Evolutionary conservation across 2,113 vertebrate genomes (phyloP), one percentile per base, ranked within the genome.

Genomic region (Dipodomys stephensi): DNA sequence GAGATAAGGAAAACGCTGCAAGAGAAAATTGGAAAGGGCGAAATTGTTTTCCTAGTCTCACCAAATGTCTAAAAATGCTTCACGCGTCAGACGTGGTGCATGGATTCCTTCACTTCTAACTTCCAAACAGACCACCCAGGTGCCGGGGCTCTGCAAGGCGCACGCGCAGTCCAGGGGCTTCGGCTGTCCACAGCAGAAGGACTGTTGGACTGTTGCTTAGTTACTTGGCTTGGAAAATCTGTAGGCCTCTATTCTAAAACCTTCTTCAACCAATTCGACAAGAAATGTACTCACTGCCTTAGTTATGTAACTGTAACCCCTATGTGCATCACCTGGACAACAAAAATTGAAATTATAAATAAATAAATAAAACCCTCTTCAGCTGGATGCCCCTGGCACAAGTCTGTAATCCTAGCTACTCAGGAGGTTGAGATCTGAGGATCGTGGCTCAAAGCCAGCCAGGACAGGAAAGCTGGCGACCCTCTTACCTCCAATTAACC

Each of bases 1-100:
- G 79, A 76, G 94, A 92, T 32, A 53, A 0, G 23, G 83, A 39
- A 87, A 77, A 73, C 83, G 92, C 68, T 25, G 91, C 4, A 30
- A 72, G 65, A 65, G 44, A 32, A 88, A 95, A 87, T 32, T n/a
- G 90, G 73, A 95, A 95, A 93, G 95, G 95, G 94, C 69, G 94
- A 93, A 79, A 81, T 72, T 86, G 74, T 86, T 94, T 83, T 78
- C 72, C 53, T 78, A 6, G 81, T 76, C 85, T 82, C 67, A 79
- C 20, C 83, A 88, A 95, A 88, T 83, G 60, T 78, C 90, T 87
- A 23, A 89, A 94, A 90, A 88, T 20, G 89, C 79, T 96, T 90
- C 67, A 4, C 65, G 30, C 0, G 16, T 73, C 71, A 64, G 85
- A 49, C 28, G 39, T 5, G 71, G 74, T 2, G 1, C 10, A 53